Evolutionary conservation across 2,888 invertebrate species (phyloP).

Genomic region (Mechanitis mazaeus): DNA sequence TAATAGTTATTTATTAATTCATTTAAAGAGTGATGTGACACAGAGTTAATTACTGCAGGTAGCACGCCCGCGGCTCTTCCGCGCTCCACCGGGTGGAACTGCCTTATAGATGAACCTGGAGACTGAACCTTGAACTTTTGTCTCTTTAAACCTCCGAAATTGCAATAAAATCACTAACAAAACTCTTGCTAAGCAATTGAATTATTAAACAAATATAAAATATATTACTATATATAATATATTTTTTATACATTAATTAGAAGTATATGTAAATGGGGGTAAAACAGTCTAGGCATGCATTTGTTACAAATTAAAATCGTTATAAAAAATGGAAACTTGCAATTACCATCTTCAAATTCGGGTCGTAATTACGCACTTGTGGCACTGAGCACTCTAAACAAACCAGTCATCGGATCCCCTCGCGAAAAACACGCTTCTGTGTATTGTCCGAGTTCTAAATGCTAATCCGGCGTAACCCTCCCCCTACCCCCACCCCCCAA

Average conservation of each 20-base stretch:
- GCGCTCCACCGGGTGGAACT: constrained; percentile 10
- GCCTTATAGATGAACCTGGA: too few relatives aligned
- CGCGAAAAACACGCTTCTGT: constrained; percentile 27
- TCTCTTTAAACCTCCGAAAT: too few relatives aligned
- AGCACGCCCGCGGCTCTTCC: constrained; percentile 21
- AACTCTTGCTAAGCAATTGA: too few relatives aligned
- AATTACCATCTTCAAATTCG: constrained; percentile 31
- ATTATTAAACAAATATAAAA: too few relatives aligned
- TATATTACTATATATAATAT: too few relatives aligned
- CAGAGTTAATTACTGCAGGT: constrained; percentile 60
- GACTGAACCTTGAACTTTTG: too few relatives aligned
- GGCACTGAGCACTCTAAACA: constrained; percentile 25
- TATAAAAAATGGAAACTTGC: constrained; percentile 24
- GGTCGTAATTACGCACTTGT: constrained; percentile 33
- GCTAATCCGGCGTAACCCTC: constrained; percentile 24
- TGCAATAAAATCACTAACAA: too few relatives aligned
- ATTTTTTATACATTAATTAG: too few relatives aligned
- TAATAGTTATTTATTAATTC: too few relatives aligned
- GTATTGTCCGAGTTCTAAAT: constrained; percentile 27
- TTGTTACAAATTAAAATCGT: constrained; percentile 24
- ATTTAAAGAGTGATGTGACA: too few relatives aligned
- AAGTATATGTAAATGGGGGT: too few relatives aligned
- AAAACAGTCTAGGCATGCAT: constrained; percentile 10
- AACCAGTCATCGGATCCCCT: constrained; percentile 17
- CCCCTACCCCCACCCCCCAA: constrained; percentile 11